Conservation (phyloP, 30 jellyfish, hydroid and myxozoan species). For the Aurelia coerulea region DNA sequence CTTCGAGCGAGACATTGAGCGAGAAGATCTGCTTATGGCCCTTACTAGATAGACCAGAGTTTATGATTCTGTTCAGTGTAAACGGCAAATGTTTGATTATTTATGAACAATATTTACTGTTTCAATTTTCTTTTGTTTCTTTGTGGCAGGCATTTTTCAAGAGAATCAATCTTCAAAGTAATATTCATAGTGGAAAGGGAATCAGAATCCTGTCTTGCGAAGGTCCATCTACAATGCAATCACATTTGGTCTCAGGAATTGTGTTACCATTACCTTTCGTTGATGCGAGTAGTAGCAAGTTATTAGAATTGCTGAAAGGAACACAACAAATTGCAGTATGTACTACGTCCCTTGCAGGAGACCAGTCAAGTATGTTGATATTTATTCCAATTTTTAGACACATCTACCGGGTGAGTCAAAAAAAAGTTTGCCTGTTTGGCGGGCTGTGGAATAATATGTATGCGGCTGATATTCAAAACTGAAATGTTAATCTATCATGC, state of each 20-base stretch:
- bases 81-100: too few species aligned
- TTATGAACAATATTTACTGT: too few species aligned
- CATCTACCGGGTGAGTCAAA: too few species aligned
- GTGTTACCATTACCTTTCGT: slow-evolving; percentile 4
- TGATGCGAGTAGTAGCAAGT: background rate
- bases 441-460: too few species aligned
- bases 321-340: background rate
- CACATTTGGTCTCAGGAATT: slow-evolving; percentile 28
- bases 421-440: too few species aligned
- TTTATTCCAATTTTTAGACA: background rate
- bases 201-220: slow-evolving; percentile 2
- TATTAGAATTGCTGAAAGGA: slow-evolving; percentile 4
- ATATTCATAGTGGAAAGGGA: background rate
- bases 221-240: slow-evolving; percentile 41
- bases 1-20: too few species aligned
- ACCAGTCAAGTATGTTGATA: slow-evolving; percentile 34
- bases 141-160: slow-evolving; percentile 36
- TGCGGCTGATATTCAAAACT: too few species aligned
- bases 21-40: too few species aligned
- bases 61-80: too few species aligned
- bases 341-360: slow-evolving; percentile 63
- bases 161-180: background rate
- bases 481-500: too few species aligned
- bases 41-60: too few species aligned
- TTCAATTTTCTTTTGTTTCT: background rate